Conservation (phyloP, 2,888 invertebrate species). For the Biston stratarius region DNA sequence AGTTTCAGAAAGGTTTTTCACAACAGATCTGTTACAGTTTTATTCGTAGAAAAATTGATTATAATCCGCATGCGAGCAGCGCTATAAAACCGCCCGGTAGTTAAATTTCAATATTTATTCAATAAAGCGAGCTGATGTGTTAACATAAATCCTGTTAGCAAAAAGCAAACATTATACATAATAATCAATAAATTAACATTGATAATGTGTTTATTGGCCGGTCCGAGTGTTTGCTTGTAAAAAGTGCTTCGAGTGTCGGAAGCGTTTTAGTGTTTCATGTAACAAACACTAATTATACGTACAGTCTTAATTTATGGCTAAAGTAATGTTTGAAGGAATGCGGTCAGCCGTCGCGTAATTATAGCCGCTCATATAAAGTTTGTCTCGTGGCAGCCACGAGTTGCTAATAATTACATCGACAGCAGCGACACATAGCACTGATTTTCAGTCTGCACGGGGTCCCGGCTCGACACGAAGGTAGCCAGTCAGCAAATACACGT, state of each 20-base stretch:
- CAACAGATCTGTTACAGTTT: constrained; percentile 8
- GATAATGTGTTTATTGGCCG: constrained; percentile 28
- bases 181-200: constrained; percentile 50
- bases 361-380: too few relatives aligned
- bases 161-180: constrained; percentile 51
- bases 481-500: too few relatives aligned
- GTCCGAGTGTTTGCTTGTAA: constrained; percentile 17
- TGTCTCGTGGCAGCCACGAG: too few relatives aligned
- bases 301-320: constrained; percentile 8
- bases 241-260: constrained; percentile 22
- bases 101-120: constrained; percentile 57
- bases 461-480: too few relatives aligned
- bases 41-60: constrained; percentile 10
- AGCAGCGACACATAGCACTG: too few relatives aligned
- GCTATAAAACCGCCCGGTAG: constrained; percentile 13
- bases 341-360: not conserved
- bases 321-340: constrained; percentile 1
- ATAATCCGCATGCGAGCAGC: constrained; percentile 25
- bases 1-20: not conserved
- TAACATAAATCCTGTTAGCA: constrained; percentile 51
- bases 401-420: too few relatives aligned
- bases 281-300: constrained; percentile 10
- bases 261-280: constrained; percentile 12
- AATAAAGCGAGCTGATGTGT: constrained; percentile 53
- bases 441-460: too few relatives aligned